Base-by-base conservation (phyloP, 2,888 invertebrate genomes). In the Epinotia ramella region DNA sequence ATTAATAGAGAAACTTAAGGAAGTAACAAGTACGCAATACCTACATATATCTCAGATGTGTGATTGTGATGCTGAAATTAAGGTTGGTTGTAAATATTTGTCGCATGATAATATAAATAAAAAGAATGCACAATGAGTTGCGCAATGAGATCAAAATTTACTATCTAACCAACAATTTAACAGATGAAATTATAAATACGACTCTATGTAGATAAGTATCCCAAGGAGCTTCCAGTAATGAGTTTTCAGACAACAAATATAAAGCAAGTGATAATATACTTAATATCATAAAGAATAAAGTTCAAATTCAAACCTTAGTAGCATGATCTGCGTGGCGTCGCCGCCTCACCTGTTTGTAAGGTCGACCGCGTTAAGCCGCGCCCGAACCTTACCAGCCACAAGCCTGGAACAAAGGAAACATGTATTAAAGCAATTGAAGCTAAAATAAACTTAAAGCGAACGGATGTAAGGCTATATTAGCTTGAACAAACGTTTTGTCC, bases 281-380 rank as follows among this genome's bases (percentile, higher is more conserved):
- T 62, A 78, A 79, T 44, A 3, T 0, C 20, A 40, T 78, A 83
- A 63, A 80, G 79, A 86, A 91, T 92, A 92, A 90, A 90, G 88
- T 88, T 86, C 24, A 88, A 86, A 88, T 88, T 91, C 94, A 89
- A 93, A 94, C 94, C 94, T 94, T 94, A 94, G 93, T 89, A 94
- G 91, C 94, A 94, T 94, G 93, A 88, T 94, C 93, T 92, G 90
- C 89, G 91, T 90, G 91, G 91, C 91, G 92, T 86, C 88, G 89
- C 89, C 93, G 92, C 94, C 94, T 94, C 94, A 94, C 94, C 94
- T 93, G 92, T 91, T 91, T 87, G 93, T 93, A 93, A 94, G 94
- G 94, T 85, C 93, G 93, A 92, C 90, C 92, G 93, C 94, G 92
- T 86, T 84, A 83, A 82, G 81, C 89, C 91, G 92, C 93, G 92